A percentile compares a stretch with the other conserved stretches of the same genome.
Evolutionary conservation across 2,113 vertebrate species (phyloP).

Genomic region (Tragelaphus scriptus): DNA sequence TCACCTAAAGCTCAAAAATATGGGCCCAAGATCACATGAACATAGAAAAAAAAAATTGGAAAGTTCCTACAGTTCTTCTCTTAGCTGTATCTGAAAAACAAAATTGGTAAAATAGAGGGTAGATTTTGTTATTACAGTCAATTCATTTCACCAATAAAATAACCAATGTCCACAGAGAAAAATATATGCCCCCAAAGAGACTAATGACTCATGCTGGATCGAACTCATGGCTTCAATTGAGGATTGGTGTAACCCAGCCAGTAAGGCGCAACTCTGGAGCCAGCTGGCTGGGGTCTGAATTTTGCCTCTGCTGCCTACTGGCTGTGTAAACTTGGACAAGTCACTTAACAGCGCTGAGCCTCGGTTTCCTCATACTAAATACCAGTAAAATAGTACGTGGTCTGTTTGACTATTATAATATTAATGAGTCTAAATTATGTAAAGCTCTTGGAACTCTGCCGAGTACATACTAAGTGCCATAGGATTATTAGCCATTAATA

Average conservation of each 20-base stretch:
- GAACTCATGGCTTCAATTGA: accelerated
- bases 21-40: background rate
- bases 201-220: background rate
- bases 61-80: background rate
- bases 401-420: background rate
- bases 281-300: background rate
- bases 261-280: background rate
- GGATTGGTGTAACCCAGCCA: background rate
- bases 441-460: background rate
- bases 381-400: background rate
- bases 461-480: background rate
- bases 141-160: background rate
- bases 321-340: background rate
- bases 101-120: background rate
- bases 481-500: background rate
- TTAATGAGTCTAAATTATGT: background rate
- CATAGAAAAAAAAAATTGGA: background rate
- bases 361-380: background rate
- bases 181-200: background rate
- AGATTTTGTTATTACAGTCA: background rate
- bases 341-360: background rate
- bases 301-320: background rate
- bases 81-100: background rate
- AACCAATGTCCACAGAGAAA: background rate
- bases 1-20: slow-evolving; percentile 20